Conservation (phyloP, 2,797 vertebrate species). For the Spea hammondii region DNA sequence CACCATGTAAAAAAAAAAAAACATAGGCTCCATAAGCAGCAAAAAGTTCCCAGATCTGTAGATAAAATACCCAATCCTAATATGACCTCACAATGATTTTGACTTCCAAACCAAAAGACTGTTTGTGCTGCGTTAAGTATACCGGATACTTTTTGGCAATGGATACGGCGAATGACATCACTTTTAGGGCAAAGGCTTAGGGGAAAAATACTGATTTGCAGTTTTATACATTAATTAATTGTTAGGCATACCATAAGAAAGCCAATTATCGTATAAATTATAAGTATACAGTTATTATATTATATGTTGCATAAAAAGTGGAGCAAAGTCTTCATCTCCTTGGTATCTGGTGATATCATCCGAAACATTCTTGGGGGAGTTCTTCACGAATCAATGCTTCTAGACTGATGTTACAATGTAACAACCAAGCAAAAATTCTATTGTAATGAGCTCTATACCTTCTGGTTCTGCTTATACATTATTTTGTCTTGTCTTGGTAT, state of each 20-base stretch:
- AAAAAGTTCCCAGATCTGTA: constrained; percentile 44
- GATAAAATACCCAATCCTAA: constrained; percentile 57
- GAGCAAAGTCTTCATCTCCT: no score
- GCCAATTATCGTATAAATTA: background rate
- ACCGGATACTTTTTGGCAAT: constrained; percentile 25
- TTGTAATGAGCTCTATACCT: no score
- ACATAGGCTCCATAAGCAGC: constrained; percentile 33
- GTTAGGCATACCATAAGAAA: constrained; percentile 3
- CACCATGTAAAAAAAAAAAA: no score
- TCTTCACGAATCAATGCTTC: no score
- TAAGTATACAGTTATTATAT: background rate
- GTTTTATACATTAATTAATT: constrained; percentile 11
- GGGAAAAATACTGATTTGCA: constrained; percentile 26
- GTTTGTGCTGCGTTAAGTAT: constrained; percentile 56
- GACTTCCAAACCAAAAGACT: constrained; percentile 58
- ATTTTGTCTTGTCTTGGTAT: no score
- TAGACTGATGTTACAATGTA: no score
- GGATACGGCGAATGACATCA: constrained; percentile 31
- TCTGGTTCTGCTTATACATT: no score
- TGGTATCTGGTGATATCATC: no score
- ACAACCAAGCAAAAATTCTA: no score
- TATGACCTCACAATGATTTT: constrained; percentile 62
- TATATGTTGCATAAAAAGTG: background rate
- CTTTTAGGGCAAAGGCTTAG: constrained; percentile 2
- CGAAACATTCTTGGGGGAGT: no score